Conservation (phyloP, 2,797 vertebrate species). For the Enteromius treurensis region DNA sequence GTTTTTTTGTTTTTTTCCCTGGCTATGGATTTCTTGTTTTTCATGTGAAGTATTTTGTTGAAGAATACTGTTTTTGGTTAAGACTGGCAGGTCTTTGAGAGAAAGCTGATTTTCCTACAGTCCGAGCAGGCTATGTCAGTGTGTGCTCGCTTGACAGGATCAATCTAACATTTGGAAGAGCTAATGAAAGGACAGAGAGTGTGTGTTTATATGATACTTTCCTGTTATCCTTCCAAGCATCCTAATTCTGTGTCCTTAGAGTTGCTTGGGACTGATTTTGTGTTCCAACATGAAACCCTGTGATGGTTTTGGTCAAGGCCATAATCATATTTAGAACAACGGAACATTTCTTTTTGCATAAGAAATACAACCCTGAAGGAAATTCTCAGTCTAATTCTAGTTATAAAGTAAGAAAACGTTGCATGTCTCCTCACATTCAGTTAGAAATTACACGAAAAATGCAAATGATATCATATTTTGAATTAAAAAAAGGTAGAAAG, state of each 20-base stretch:
- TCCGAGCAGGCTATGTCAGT: constrained; percentile 27
- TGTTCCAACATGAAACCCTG: not conserved
- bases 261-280: not conserved
- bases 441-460: not conserved
- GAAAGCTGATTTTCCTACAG: constrained; percentile 57
- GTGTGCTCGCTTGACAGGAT: constrained; percentile 43
- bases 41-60: constrained; percentile 46
- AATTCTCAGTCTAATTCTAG: not conserved
- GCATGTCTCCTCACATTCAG: not conserved
- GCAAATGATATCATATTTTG: not conserved
- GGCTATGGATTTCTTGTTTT: constrained; percentile 46
- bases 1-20: constrained; percentile 21
- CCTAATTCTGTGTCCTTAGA: constrained; percentile 7
- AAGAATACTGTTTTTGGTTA: constrained; percentile 45
- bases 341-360: not conserved
- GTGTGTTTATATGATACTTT: not conserved
- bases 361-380: not conserved
- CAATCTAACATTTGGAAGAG: constrained; percentile 37
- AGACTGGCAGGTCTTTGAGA: constrained; percentile 45
- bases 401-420: not conserved
- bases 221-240: not conserved
- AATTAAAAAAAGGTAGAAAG: not conserved
- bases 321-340: not conserved
- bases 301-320: not conserved
- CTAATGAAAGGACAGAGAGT: constrained; percentile 32